phyloP scores from a whole-genome alignment of 2,113 vertebrate genomes.

The Eudyptes chrysolophus region DNA sequence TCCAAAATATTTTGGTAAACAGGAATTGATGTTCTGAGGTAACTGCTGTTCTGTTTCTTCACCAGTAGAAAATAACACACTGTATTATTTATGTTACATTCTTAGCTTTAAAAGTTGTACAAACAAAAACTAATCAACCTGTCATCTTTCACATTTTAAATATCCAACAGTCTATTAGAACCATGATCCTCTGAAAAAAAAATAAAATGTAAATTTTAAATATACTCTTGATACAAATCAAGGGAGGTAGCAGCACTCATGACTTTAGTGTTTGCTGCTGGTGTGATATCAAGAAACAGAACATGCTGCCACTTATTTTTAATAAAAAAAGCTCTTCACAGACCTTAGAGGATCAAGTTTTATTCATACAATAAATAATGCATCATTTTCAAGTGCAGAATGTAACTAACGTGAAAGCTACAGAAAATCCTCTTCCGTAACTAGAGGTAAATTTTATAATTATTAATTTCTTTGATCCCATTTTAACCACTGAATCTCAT shows the following conservation, averaged over 20 bases:
- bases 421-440: neutral
- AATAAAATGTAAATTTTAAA: neutral
- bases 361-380: slow-evolving; percentile 2
- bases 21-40: neutral
- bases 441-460: neutral
- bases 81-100: neutral
- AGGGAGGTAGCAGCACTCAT: neutral
- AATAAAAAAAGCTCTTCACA: neutral
- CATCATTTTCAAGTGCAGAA: slow-evolving; percentile 11
- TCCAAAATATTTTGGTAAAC: neutral
- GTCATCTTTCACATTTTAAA: neutral
- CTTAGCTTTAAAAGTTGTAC: neutral
- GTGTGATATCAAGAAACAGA: neutral
- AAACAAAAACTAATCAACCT: neutral
- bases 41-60: neutral
- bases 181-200: neutral
- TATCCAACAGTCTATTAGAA: neutral
- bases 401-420: slow-evolving; percentile 1
- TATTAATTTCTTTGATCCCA: neutral
- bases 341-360: neutral
- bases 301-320: neutral
- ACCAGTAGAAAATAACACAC: neutral
- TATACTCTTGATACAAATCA: neutral
- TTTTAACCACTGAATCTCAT: neutral
- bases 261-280: neutral